These are phyloP conservation scores for Microtus pennsylvanicus DNA, from an alignment of 2,113 vertebrate genomes.

Conservation along the genomic window DNA sequence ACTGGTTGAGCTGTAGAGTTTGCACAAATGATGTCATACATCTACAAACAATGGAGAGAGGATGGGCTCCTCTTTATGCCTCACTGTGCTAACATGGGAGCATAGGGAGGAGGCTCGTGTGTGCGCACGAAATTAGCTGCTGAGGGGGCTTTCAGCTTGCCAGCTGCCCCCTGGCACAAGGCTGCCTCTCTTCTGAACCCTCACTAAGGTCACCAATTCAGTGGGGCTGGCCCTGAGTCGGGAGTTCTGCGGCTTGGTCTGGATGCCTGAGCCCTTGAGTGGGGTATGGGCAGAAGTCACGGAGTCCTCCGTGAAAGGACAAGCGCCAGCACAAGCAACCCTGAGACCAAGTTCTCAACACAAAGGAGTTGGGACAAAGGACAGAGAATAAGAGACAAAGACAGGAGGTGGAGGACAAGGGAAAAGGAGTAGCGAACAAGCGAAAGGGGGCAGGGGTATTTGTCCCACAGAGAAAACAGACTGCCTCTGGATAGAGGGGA, in stretches of 20 bases:
- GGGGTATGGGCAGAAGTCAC: too few species aligned
- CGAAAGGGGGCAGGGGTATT: neutral
- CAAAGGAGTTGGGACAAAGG: neutral
- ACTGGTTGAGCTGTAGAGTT: neutral
- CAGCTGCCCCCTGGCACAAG: neutral
- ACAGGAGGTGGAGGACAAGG: neutral
- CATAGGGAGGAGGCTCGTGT: too few species aligned
- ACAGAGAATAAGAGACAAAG: neutral
- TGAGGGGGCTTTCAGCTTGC: neutral
- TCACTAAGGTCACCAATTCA: neutral
- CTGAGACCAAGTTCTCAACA: neutral
- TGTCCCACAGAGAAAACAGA: neutral
- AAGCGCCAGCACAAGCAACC: neutral
- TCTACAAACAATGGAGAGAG: neutral
- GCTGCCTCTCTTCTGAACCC: neutral
- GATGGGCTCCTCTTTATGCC: neutral
- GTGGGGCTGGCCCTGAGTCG: neutral
- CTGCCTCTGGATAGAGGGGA: neutral
- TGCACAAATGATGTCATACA: neutral
- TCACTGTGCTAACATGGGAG: neutral
- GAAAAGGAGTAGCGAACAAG: neutral
- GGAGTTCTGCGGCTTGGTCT: neutral
- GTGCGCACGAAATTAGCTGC: neutral
- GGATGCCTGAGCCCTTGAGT: rapidly evolving
- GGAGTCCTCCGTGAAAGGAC: too few species aligned